Percentiles rank a stretch among this genome's conserved stretches.
Conservation (phyloP, 2,888 invertebrate species). For the Mactromeris polynyma region DNA sequence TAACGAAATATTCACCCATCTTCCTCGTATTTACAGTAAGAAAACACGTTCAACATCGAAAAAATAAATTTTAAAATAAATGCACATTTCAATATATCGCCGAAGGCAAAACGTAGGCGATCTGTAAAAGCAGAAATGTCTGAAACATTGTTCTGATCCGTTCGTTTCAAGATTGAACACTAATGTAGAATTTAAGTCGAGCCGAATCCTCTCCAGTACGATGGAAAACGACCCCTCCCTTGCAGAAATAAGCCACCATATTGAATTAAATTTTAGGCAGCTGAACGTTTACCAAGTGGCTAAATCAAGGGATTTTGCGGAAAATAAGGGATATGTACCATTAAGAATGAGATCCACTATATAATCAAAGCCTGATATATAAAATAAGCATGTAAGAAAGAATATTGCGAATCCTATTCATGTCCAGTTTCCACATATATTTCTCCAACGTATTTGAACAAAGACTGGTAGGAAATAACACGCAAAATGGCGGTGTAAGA, state of each 20-base stretch:
- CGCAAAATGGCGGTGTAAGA: constrained; percentile 62
- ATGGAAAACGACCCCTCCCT: neutral
- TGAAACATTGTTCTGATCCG: neutral
- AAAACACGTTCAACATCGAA: neutral
- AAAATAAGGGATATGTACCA: constrained; percentile 63
- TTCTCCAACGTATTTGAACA: constrained; percentile 48
- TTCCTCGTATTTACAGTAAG: neutral
- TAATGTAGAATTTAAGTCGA: neutral
- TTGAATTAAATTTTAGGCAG: constrained; percentile 7
- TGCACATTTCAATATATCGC: neutral
- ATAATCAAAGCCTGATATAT: constrained; percentile 42
- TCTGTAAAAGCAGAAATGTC: neutral
- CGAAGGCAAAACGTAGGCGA: neutral
- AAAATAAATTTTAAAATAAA: neutral
- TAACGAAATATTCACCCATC: neutral
- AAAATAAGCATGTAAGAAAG: constrained; percentile 50
- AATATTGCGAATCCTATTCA: constrained; percentile 66
- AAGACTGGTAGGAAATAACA: constrained; percentile 51
- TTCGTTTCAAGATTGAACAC: neutral
- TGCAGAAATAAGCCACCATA: constrained; percentile 23
- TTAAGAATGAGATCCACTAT: constrained; percentile 53
- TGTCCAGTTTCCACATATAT: constrained; percentile 57
- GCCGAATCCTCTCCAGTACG: neutral
- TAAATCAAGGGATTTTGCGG: constrained; percentile 50
- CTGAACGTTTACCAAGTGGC: constrained; percentile 4